Evolutionary conservation across 2,113 vertebrate species (phyloP).

Genomic region (Nothoprocta pentlandii): DNA sequence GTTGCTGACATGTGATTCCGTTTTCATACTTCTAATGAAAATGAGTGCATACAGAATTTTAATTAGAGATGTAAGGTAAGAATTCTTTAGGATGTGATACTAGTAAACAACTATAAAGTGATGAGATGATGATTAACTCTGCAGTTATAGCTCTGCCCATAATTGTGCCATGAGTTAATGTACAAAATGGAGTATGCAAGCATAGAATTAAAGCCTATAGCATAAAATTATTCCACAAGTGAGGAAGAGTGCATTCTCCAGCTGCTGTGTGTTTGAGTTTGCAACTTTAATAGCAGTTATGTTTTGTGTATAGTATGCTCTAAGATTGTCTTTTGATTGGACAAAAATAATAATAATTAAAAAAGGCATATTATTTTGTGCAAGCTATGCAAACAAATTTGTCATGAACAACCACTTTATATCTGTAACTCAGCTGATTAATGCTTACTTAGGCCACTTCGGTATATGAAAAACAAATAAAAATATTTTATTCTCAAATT

Average conservation of each 20-base stretch:
- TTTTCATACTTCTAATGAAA: not conserved
- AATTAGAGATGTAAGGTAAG: not conserved
- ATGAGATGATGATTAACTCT: not conserved
- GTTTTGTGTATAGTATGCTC: not conserved
- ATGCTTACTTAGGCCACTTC: not conserved
- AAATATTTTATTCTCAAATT: not conserved
- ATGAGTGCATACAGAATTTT: not conserved
- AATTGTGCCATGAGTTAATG: not conserved
- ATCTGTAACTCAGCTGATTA: not conserved
- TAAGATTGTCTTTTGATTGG: not conserved
- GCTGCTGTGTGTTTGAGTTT: not conserved
- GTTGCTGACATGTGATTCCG: not conserved
- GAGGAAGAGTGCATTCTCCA: not conserved
- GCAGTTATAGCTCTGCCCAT: not conserved
- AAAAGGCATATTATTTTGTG: not conserved
- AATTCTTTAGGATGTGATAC: not conserved
- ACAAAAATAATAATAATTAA: not conserved
- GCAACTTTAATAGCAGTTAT: not conserved
- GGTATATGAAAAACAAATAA: not conserved
- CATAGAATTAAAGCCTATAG: not conserved
- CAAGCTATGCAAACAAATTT: not conserved
- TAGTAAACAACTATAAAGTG: not conserved
- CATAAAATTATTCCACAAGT: not conserved
- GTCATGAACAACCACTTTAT: not conserved
- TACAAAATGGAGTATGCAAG: not conserved